Evolutionary conservation across 2,113 vertebrate species (phyloP).

Genomic region (Hiodon tergisus): DNA sequence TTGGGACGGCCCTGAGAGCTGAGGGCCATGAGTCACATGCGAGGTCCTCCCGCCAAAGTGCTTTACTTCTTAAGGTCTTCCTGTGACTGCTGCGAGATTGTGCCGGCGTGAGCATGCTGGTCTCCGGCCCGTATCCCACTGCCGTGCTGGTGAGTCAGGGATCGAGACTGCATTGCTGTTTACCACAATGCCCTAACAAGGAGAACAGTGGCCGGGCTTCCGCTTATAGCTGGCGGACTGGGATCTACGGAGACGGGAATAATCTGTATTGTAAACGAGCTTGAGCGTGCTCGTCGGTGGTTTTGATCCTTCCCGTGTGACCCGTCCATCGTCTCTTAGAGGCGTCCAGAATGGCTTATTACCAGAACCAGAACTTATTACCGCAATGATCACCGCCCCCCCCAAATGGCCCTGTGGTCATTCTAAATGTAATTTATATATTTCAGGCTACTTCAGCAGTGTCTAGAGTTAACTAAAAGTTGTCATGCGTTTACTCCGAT

Average conservation of each 20-base stretch:
- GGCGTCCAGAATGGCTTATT: background rate
- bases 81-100: background rate
- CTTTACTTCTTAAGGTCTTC: background rate
- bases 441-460: no score
- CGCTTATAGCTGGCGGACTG: background rate
- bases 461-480: no score
- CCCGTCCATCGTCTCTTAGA: background rate
- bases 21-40: background rate
- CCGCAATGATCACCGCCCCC: background rate
- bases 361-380: background rate
- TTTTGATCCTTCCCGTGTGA: background rate
- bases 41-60: background rate
- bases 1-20: background rate
- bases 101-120: background rate
- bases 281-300: background rate
- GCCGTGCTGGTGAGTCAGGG: background rate
- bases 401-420: background rate
- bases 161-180: background rate
- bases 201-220: background rate
- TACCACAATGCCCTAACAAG: conserved; percentile 3
- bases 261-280: background rate
- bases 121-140: background rate
- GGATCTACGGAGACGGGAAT: background rate
- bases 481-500: background rate
- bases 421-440: background rate